These are phyloP conservation scores for Syngnathus scovelli DNA, from an alignment of 2,113 vertebrate genomes.

Conservation along the genomic window DNA sequence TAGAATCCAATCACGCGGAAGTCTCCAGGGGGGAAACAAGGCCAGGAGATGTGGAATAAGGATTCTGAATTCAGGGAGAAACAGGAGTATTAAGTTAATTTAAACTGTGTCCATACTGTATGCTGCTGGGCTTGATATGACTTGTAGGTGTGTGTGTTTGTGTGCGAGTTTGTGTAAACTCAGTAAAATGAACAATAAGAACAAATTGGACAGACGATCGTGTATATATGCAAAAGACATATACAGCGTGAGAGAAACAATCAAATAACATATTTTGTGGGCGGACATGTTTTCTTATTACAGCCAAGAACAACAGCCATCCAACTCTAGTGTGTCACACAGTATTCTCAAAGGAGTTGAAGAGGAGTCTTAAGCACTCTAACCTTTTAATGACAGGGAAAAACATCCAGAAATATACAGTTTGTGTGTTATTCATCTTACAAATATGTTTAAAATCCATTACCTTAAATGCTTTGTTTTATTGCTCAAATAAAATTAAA, in stretches of 20 bases:
- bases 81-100: slow-evolving; percentile 40
- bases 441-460: no score
- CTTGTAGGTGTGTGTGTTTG: not conserved
- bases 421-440: no score
- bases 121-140: slow-evolving; percentile 25
- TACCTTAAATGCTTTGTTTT: no score
- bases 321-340: not conserved
- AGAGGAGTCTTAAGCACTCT: not conserved
- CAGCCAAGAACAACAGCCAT: not conserved
- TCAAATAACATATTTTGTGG: not conserved
- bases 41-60: slow-evolving; percentile 27
- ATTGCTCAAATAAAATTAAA: no score
- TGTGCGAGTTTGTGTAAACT: not conserved
- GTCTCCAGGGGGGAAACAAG: slow-evolving; percentile 52
- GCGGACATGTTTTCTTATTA: slow-evolving; percentile 7
- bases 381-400: not conserved
- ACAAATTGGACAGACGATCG: slow-evolving; percentile 7
- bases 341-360: not conserved
- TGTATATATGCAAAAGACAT: not conserved
- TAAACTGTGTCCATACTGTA: slow-evolving; percentile 13
- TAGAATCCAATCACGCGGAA: slow-evolving; percentile 64
- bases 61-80: slow-evolving; percentile 35
- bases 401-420: no score
- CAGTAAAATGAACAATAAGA: slow-evolving; percentile 17
- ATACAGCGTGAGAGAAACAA: not conserved